These are phyloP conservation scores for Ichneumon xanthorius DNA, from an alignment of 2,888 invertebrate species.

Conservation along the genomic window DNA sequence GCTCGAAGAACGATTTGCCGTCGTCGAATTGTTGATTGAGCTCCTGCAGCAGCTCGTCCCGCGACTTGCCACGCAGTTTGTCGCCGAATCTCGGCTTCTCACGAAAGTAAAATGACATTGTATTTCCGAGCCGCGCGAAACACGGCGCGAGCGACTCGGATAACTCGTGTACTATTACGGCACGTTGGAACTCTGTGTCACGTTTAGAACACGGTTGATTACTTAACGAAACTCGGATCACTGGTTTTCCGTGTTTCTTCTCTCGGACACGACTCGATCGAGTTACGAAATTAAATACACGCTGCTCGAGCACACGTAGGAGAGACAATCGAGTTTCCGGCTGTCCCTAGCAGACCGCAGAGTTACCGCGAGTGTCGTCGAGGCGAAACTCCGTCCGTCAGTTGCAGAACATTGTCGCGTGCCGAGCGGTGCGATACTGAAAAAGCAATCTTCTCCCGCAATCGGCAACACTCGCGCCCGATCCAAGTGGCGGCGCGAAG, in stretches of 20 bases:
- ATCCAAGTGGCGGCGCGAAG: constrained; percentile 19
- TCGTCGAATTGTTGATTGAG: constrained; percentile 81
- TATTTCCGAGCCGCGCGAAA: constrained; percentile 57
- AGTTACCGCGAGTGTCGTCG: neutral
- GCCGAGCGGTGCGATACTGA: constrained; percentile 66
- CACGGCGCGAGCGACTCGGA: constrained; percentile 63
- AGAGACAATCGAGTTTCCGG: neutral
- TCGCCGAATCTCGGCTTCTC: constrained; percentile 82
- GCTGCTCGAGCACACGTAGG: too few relatives aligned
- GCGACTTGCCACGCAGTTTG: constrained; percentile 79
- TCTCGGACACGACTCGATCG: neutral
- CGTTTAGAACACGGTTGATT: neutral
- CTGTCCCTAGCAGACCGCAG: neutral
- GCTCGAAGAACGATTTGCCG: constrained; percentile 79
- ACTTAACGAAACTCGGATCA: neutral
- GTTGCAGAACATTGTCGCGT: constrained; percentile 56
- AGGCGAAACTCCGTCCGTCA: neutral
- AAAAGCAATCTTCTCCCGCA: constrained; percentile 38
- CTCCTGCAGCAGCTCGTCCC: constrained; percentile 81
- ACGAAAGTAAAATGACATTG: constrained; percentile 82
- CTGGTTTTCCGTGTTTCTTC: neutral
- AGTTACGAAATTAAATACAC: neutral
- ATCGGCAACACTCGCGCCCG: constrained; percentile 52
- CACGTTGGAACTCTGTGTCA: neutral
- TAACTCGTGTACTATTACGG: neutral